A percentile compares a stretch with the other conserved stretches of the same genome.
Evolutionary conservation across 2,888 invertebrate species (phyloP).

Genomic region (Dichetophora obliterata): DNA sequence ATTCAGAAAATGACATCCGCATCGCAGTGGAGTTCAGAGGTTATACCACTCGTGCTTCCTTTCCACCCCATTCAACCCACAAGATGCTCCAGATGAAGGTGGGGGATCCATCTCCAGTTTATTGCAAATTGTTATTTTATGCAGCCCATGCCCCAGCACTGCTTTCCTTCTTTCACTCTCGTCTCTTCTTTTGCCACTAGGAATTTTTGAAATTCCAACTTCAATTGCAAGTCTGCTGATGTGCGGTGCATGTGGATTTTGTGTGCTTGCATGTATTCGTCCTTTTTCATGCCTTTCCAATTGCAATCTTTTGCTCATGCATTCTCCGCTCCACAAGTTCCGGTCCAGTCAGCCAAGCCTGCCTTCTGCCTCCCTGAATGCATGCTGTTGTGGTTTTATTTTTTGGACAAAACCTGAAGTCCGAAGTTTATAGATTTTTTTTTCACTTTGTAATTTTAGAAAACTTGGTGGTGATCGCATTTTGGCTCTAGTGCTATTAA

Average conservation of each 20-base stretch:
- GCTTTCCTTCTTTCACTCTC: not conserved
- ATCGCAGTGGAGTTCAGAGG: constrained; percentile 29
- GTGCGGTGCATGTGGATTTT: constrained; percentile 6
- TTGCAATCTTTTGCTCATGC: constrained; percentile 26
- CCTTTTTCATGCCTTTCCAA: constrained; percentile 31
- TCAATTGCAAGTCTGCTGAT: constrained; percentile 26
- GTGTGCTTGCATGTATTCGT: constrained; percentile 9
- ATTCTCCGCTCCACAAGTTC: not conserved
- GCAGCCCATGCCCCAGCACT: constrained; percentile 13
- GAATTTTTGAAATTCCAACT: constrained; percentile 35
- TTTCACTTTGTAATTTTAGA: too few species aligned
- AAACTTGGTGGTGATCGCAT: too few species aligned
- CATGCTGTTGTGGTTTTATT: not conserved
- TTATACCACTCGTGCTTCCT: not conserved
- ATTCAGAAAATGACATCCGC: constrained; percentile 35
- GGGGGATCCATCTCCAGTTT: not conserved
- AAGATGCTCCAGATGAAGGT: not conserved
- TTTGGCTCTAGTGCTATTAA: too few species aligned
- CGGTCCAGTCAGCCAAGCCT: not conserved
- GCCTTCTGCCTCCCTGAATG: not conserved
- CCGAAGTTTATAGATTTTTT: too few species aligned
- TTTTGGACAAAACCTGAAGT: too few species aligned
- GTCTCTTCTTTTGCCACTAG: not conserved
- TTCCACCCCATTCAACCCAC: not conserved
- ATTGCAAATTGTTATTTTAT: constrained; percentile 31